These are phyloP conservation scores for Furnarius figulus DNA, from an alignment of 2,113 vertebrate genomes.

Conservation along the genomic window DNA sequence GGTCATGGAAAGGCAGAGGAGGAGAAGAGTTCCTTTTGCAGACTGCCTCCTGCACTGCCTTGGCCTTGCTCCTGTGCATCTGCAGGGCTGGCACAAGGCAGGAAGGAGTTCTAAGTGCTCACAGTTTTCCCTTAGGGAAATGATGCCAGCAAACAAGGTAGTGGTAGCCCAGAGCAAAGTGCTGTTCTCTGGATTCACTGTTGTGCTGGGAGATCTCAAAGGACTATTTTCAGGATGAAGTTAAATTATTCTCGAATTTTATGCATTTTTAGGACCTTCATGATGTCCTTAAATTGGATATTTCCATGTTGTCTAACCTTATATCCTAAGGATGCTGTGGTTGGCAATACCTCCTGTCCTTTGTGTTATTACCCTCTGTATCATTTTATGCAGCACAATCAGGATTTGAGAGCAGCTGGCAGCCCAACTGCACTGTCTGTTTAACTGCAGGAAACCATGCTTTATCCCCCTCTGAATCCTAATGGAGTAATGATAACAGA, in stretches of 20 bases:
- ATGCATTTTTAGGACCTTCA: not conserved
- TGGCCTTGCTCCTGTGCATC: not conserved
- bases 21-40: not conserved
- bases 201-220: not conserved
- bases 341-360: not conserved
- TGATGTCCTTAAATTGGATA: not conserved
- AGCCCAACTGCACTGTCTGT: not conserved
- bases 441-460: not conserved
- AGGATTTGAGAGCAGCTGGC: constrained; percentile 15
- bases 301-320: not conserved
- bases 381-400: not conserved
- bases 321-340: not conserved
- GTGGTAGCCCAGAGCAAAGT: not conserved
- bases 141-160: not conserved
- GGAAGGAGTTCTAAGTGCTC: not conserved
- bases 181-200: not conserved
- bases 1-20: not conserved
- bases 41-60: not conserved
- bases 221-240: not conserved
- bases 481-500: not conserved
- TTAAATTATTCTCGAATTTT: not conserved
- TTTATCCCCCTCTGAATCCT: not conserved
- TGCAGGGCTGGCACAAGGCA: not conserved
- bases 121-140: not conserved
- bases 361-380: not conserved